Evolutionary conservation across 2,888 invertebrate genomes (phyloP).

Genomic region (Xylota segnis): DNA sequence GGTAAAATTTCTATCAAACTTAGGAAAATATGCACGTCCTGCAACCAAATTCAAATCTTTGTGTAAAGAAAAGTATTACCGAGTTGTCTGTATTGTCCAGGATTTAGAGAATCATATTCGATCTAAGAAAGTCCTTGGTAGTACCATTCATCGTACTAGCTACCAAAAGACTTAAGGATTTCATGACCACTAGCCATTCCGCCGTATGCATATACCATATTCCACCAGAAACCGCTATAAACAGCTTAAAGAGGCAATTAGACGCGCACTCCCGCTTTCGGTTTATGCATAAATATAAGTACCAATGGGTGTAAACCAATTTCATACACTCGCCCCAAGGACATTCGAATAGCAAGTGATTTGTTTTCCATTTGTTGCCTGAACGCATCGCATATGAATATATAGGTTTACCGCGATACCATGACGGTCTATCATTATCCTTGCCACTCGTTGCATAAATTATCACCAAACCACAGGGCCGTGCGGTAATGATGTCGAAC

Average conservation of each 20-base stretch:
- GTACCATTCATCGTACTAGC: too few species aligned
- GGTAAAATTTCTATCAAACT: too few species aligned
- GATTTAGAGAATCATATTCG: too few species aligned
- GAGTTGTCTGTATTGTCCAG: too few species aligned
- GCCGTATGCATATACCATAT: too few species aligned
- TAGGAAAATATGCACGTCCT: too few species aligned
- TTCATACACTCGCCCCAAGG: constrained; percentile 56
- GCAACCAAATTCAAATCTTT: too few species aligned
- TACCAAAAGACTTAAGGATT: too few species aligned
- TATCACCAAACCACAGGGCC: constrained; percentile 26
- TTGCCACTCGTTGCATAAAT: constrained; percentile 58
- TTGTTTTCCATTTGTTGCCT: constrained; percentile 59
- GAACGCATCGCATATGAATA: constrained; percentile 11
- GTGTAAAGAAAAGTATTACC: too few species aligned
- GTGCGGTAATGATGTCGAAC: constrained; percentile 45
- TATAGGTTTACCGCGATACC: constrained; percentile 5
- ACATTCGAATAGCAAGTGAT: constrained; percentile 29
- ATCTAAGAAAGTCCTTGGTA: too few species aligned
- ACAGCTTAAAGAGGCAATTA: constrained; percentile 8
- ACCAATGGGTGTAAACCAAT: constrained; percentile 61
- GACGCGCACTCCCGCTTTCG: constrained; percentile 6
- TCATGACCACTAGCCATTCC: too few species aligned
- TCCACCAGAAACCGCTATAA: neutral
- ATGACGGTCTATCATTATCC: constrained; percentile 58
- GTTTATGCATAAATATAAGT: constrained; percentile 2